These are phyloP conservation scores for Cactoblastis cactorum DNA, from an alignment of 2,888 invertebrate species.

Conservation along the genomic window DNA sequence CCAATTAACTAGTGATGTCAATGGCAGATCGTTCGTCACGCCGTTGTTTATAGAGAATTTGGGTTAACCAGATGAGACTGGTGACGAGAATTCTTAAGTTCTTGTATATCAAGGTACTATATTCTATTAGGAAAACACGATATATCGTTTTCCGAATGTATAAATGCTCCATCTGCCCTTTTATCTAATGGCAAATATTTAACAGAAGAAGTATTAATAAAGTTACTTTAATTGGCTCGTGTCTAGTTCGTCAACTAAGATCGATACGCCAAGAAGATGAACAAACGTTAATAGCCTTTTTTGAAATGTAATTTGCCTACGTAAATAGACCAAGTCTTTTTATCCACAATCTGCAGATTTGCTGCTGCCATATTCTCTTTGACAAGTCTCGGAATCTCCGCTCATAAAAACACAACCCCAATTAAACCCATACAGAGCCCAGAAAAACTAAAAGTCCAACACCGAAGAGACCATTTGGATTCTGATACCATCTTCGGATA, in stretches of 20 bases:
- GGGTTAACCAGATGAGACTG: background rate
- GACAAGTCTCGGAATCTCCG: slow-evolving; percentile 2
- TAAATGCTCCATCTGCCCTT: too few species aligned
- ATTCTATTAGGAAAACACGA: too few species aligned
- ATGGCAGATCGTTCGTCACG: slow-evolving; percentile 10
- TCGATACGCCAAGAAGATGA: too few species aligned
- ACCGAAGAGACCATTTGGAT: slow-evolving; percentile 11
- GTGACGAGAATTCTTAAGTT: background rate
- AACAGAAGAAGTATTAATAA: too few species aligned
- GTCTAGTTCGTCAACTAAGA: too few species aligned
- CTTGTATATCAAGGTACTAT: too few species aligned
- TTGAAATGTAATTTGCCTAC: background rate
- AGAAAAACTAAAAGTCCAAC: background rate
- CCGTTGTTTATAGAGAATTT: slow-evolving; percentile 1
- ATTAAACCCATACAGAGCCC: background rate
- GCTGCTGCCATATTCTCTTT: slow-evolving; percentile 1
- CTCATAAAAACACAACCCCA: background rate
- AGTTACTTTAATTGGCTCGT: too few species aligned
- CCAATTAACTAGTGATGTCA: slow-evolving; percentile 7
- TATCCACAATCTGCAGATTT: background rate
- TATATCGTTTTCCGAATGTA: too few species aligned
- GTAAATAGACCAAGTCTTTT: background rate
- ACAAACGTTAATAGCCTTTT: too few species aligned
- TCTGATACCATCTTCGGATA: slow-evolving; percentile 4
- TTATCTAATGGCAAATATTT: too few species aligned